Evolutionary conservation across 2,113 vertebrate genomes (phyloP), one percentile per base, ranked within the genome.

Genomic region (Boleophthalmus pectinirostris): DNA sequence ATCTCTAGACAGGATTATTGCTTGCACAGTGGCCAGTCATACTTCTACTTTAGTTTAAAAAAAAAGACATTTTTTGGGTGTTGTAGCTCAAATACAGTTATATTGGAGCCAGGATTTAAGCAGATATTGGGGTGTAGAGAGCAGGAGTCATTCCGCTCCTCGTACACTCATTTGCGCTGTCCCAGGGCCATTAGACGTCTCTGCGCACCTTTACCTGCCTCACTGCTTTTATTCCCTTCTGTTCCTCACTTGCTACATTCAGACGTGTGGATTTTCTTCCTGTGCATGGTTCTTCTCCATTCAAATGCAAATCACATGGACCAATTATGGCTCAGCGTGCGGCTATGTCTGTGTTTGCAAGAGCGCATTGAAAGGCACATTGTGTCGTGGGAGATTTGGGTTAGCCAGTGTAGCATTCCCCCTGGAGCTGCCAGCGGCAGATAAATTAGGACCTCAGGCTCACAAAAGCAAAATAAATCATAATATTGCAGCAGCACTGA

Each of bases 251-350:
- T 13, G 21, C 72, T 12, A 68, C 38, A 74, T 24, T 81, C 47
- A 84, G 45, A 72, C 51, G 12, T 64, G 54, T 57, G 57, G 72
- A 83, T 75, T 70, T 81, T 74, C 69, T 68, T 75, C 75, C 61
- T 70, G 78, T 86, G 81, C 87, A 82, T 68, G 57, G 76, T 56
- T 85, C 66, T 53, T 29, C 63, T 66, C 81, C 66, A 93, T 91
- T 92, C 86, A 91, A 78, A 93, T 92, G 89, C 90, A 89, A 92
- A 92, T 90, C 70, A 83, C 11, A 68, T 51, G 65, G 73, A 72
- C 88, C 92, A 92, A 90, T 91, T 92, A 90, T 72, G 71, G 80
- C 77, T 77, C 84, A 81, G 76, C 78, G 81, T 87, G 83, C 60
- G 25, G 82, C 88, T 83, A 87, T 82, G 87, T 87, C 85, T 88